Percentiles rank a stretch among this genome's conserved stretches.
Evolutionary conservation across 2,113 vertebrate species (phyloP).

Genomic region (Taurulus bubalis): DNA sequence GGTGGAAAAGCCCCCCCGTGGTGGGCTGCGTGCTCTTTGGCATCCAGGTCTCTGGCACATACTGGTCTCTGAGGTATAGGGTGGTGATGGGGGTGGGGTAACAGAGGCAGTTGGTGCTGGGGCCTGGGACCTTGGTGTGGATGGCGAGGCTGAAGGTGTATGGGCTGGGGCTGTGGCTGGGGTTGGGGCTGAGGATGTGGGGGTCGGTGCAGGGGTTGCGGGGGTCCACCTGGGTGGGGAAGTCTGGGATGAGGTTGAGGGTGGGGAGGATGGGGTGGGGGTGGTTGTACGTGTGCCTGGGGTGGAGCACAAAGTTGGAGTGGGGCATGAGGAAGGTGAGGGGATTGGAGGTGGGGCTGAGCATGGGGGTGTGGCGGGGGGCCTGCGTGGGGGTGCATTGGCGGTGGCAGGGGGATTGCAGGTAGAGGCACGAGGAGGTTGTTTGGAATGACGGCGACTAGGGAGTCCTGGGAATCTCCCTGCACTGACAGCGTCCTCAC

Average conservation of each 20-base stretch:
- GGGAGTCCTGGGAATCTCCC: slow-evolving; percentile 94
- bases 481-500: slow-evolving; percentile 93
- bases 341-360: slow-evolving; percentile 68
- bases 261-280: slow-evolving; percentile 69
- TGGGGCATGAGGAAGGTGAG: slow-evolving; percentile 66
- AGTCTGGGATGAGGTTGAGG: slow-evolving; percentile 71
- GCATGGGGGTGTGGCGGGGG: slow-evolving; percentile 74
- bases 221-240: slow-evolving; percentile 62
- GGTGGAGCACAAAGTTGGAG: slow-evolving; percentile 70
- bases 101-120: slow-evolving; percentile 80
- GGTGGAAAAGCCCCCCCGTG: slow-evolving; percentile 64
- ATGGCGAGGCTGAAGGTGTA: slow-evolving; percentile 77
- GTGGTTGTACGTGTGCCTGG: slow-evolving; percentile 71
- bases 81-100: slow-evolving; percentile 78
- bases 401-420: slow-evolving; percentile 68
- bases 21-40: slow-evolving; percentile 90
- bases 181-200: slow-evolving; percentile 84
- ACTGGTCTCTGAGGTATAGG: slow-evolving; percentile 89
- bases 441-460: slow-evolving; percentile 85
- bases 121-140: slow-evolving; percentile 74
- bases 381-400: slow-evolving; percentile 80
- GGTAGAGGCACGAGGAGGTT: slow-evolving; percentile 93
- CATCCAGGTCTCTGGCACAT: slow-evolving; percentile 92
- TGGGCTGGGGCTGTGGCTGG: slow-evolving; percentile 78
- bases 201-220: slow-evolving; percentile 79